phyloP scores from a whole-genome alignment of 2,113 vertebrate species.

The Ranitomeya imitator region DNA sequence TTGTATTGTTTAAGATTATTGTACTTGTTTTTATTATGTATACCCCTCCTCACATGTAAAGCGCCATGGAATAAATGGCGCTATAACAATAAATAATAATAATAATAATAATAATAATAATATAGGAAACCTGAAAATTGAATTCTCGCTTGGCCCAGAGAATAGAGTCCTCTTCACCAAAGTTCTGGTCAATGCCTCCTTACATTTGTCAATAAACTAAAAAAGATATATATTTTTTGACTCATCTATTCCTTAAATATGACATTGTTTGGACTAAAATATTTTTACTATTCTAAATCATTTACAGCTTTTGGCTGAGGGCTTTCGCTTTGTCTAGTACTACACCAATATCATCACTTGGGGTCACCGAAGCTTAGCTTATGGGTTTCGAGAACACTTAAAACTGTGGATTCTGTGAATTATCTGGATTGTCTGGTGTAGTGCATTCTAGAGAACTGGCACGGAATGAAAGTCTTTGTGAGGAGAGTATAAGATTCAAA shows the following conservation, averaged over 20 bases:
- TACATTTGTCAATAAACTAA: not conserved
- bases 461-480: too few species aligned
- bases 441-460: too few species aligned
- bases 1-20: too few species aligned
- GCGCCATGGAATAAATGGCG: too few species aligned
- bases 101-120: too few species aligned
- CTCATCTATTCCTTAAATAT: not conserved
- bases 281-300: not conserved
- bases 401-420: too few species aligned
- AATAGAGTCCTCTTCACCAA: not conserved
- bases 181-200: not conserved
- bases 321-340: constrained; percentile 2
- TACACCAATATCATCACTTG: not conserved
- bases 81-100: too few species aligned
- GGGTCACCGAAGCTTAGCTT: not conserved
- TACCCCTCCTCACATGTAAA: too few species aligned
- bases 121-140: not conserved
- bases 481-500: too few species aligned
- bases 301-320: not conserved
- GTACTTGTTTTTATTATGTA: too few species aligned
- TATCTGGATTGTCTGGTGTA: too few species aligned
- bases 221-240: not conserved
- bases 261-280: not conserved
- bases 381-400: too few species aligned
- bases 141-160: not conserved